These are phyloP conservation scores for Sebastes goodei DNA, from an alignment of 2,797 vertebrate genomes.

Conservation along the genomic window DNA sequence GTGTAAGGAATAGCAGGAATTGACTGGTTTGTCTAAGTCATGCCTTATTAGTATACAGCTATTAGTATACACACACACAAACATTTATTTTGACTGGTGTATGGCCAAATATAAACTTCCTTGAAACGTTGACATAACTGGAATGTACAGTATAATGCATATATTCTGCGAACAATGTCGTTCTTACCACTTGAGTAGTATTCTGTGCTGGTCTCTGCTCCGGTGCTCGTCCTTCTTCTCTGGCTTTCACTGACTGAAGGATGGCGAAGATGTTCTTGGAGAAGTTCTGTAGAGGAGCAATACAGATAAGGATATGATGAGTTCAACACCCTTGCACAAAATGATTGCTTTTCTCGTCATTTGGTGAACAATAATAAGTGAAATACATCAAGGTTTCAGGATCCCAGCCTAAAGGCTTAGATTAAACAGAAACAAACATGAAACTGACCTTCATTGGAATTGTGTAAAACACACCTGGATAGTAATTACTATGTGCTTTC, in stretches of 20 bases:
- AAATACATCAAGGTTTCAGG: neutral
- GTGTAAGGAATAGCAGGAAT: neutral
- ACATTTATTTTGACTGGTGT: neutral
- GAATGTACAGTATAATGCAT: neutral
- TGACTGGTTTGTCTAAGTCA: neutral
- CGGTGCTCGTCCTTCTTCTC: constrained; percentile 96
- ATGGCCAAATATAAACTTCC: neutral
- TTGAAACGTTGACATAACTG: neutral
- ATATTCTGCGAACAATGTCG: neutral
- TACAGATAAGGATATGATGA: neutral
- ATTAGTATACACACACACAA: neutral
- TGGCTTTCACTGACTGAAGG: constrained; percentile 98
- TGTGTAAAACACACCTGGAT: neutral
- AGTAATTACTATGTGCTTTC: neutral
- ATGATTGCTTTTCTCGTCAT: neutral
- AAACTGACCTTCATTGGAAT: neutral
- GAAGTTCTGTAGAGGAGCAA: constrained; percentile 88
- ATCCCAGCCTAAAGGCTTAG: neutral
- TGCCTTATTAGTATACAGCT: neutral
- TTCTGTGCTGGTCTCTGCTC: constrained; percentile 95
- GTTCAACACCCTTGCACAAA: neutral
- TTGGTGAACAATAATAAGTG: neutral
- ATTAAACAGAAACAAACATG: neutral
- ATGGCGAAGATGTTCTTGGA: constrained; percentile 99
- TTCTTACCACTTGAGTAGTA: constrained; percentile 90